Base-by-base conservation (phyloP, 2,797 vertebrate genomes). In the Phoxinus dragarum region DNA sequence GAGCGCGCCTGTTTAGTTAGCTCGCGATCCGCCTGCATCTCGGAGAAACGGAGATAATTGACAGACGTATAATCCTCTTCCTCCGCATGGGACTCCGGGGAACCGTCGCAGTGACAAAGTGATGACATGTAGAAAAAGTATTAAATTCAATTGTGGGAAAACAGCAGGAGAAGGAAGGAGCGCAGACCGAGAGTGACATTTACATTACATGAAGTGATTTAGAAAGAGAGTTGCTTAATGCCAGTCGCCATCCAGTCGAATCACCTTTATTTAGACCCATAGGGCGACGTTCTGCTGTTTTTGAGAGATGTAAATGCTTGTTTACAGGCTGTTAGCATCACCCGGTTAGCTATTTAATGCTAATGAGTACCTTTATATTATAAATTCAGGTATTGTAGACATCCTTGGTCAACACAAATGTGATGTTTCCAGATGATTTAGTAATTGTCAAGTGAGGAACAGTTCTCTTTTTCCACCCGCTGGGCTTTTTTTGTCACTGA, bases 61-160 rank as follows among this genome's bases (percentile, higher is more conserved):
- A 90, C 89, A 89, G 81, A 85, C 44, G 64, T 85, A 80, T 89
- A 88, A 90, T 89, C 88, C 88, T 88, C 88, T 86, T 88, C 88
- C 80, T 87, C 84, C 76, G n/a, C 59, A 54, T 40, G 19, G 69
- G 78, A 89, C 94, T 92, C 93, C 90, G 88, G 92, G 91, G 93
- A 93, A 92, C 91, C 89, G 92, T 92, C 91, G 88, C 88, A 89
- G 87, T 86, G 90, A 94, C 93, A 94, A 94, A 94, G 90, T 91
- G 90, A 92, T 91, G 92, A 93, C 93, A 95, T 91, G 88, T 90
- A 59, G 79, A 89, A 92, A 80, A 92, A 92, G 90, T 89, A 91
- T 92, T 89, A 91, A 92, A 94, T 94, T 92, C 91, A 86, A 92
- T 93, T 95, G 93, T 93, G 94, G 87, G 86, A 76, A 82, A 82